Percentiles rank a stretch among this genome's conserved stretches.
These are phyloP conservation scores for Phrynosoma platyrhinos DNA, from an alignment of 2,113 vertebrate genomes.

Conservation along the genomic window DNA sequence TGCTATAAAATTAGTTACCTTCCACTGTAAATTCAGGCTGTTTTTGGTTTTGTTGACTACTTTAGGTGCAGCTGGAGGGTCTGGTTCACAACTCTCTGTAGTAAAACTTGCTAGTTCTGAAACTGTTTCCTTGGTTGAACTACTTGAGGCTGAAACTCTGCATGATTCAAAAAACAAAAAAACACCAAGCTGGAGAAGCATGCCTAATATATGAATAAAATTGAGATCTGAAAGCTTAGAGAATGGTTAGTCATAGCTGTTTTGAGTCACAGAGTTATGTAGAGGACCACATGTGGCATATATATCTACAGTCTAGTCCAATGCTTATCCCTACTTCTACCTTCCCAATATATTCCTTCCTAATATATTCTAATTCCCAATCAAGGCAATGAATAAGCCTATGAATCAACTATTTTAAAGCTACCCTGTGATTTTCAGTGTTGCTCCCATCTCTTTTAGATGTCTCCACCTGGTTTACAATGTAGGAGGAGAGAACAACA, in stretches of 20 bases:
- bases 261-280: neutral
- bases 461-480: neutral
- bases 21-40: constrained; percentile 83
- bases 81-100: constrained; percentile 79
- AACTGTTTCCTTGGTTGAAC: constrained; percentile 74
- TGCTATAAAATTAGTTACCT: constrained; percentile 67
- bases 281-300: neutral
- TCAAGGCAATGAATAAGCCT: too few relatives aligned
- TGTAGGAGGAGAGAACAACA: too few relatives aligned
- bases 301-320: neutral
- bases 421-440: neutral
- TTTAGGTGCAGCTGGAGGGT: constrained; percentile 78
- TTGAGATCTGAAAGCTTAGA: neutral
- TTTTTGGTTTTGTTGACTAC: constrained; percentile 79
- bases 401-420: neutral
- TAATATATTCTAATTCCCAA: neutral
- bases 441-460: neutral
- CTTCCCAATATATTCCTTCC: neutral
- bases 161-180: constrained; percentile 37
- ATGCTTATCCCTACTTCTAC: neutral
- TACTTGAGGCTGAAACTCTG: constrained; percentile 80
- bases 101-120: constrained; percentile 81
- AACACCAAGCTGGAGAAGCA: neutral
- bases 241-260: neutral
- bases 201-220: neutral